Base-by-base conservation (phyloP, 1,140 invertebrate species). In the Tetramorium alpestre region DNA sequence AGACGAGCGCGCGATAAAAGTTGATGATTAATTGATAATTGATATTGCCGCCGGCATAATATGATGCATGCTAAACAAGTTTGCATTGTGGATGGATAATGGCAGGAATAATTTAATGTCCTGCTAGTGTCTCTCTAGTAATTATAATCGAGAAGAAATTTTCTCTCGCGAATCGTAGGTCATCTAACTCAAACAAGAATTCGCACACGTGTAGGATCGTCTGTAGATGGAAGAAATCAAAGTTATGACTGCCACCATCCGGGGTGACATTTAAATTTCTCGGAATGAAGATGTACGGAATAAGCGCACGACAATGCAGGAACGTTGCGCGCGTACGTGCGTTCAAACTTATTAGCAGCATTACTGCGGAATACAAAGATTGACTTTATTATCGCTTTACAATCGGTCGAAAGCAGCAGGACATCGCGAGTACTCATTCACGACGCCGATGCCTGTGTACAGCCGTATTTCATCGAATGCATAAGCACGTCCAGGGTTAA, bases 401-500 rank as follows among this genome's bases (percentile, higher is more conserved):
- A 69, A 87, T 88, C 77, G 51, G 41, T 56, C 56, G 69, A 87
- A 81, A 91, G 64, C 89, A 88, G 85, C 89, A 44, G 89, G 89
- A 80, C 62, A 80, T 69, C 89, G 58, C 64, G 62, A 41, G 11
- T 25, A 41, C 16, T 75, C 38, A 65, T 41, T 67, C 65, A 54
- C 47, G 41, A 5, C 13, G 41, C 11, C 73, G 60, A 81, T 51
- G 69, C 72, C 38, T 88, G 78, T 69, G 62, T 78, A 72, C n/a
- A 38, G 76, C 51, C 80, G 60, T 91, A 91, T 90, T 90, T 91
- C 90, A 90, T 91, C 90, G 90, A 85, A 90, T 81, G 90, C 67
- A 90, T 82, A 88, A 90, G 82, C 90, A 86, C 81, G 85, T 86
- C 67, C 85, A 88, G 89, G 85, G 90, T 88, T 92, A 91, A 92